Conservation (phyloP, 2,797 vertebrate species). For the Tympanoctomys barrerae region DNA sequence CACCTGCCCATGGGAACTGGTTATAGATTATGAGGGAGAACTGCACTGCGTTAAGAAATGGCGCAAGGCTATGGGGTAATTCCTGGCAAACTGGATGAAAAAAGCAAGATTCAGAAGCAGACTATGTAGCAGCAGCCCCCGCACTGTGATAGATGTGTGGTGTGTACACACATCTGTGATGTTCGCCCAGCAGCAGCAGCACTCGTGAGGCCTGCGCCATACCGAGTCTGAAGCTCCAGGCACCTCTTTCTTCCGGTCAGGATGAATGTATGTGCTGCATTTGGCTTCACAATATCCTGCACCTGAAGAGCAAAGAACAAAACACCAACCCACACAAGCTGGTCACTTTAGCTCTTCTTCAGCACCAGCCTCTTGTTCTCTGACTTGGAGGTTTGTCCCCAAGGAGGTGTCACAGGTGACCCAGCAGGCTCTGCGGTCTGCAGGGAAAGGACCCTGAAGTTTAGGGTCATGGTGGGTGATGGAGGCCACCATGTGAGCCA, state of each 20-base stretch:
- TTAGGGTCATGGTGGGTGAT: neutral
- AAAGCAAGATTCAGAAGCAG: neutral
- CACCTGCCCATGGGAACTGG: neutral
- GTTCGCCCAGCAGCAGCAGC: neutral
- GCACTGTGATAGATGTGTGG: too few relatives aligned
- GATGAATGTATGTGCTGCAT: constrained; percentile 93
- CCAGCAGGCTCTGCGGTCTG: neutral
- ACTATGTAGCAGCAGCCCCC: neutral
- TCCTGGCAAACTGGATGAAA: neutral
- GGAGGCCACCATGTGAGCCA: neutral
- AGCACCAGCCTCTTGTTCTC: neutral
- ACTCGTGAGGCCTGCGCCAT: constrained; percentile 41
- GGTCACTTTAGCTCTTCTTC: neutral
- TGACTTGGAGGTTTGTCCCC: neutral
- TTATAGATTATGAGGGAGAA: neutral
- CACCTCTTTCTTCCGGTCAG: constrained; percentile 95
- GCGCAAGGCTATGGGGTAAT: neutral
- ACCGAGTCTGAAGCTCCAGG: constrained; percentile 97
- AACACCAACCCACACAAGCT: neutral
- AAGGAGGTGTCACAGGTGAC: neutral
- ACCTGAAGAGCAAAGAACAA: constrained; percentile 89
- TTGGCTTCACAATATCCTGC: constrained; percentile 94
- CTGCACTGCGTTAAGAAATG: neutral
- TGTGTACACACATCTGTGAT: too few relatives aligned
- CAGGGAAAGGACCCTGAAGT: neutral